Base-by-base conservation (phyloP, 53 echinoderm and acorn worm species). In the Henricia sp. region DNA sequence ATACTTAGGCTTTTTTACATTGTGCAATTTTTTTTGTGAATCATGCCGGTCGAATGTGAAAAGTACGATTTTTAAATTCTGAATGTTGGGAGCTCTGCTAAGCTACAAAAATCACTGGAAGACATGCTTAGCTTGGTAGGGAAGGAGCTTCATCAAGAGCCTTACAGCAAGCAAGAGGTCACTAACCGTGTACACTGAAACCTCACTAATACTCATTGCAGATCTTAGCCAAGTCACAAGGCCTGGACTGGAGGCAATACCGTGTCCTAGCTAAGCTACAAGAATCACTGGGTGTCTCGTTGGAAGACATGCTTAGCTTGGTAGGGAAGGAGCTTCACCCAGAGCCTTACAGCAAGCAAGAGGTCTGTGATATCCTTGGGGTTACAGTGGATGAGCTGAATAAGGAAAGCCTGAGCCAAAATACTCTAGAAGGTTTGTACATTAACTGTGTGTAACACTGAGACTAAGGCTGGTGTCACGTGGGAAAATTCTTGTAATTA, bases 351-450 rank as follows among this genome's bases (percentile, higher is more conserved):
- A 73, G 63, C 27, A 97, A 97, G 72, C 30, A 72, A 25, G 99
- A 97, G 87, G 69, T 97, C 34, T 95, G 90, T 66, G 59, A 82
- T 43, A 70, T 96, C 14, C 59, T 96, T 32, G 92, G 90, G 6
- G 88, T 94, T 5, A 68, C 92, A 24, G 89, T 86, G 12, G 95
- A 95, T 16, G 99, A 97, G 53, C 88, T 97, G 1, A 92, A 92
- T 68, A 76, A 77, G 42, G 90, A 84, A 26, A 89, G 90, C 51
- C 70, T 97, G 42, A 97, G 99, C 48, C 67, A 70, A 12, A 97
- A 97, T 56, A 97, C 99, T 13, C 56, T 94, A 16, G 88, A 97
- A 55, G 92, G 99, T 95, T 67, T 84, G n/a, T n/a, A n/a, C n/a
- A n/a, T n/a, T n/a, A n/a, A n/a, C n/a, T n/a, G n/a, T n/a, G n/a